Conservation (phyloP, 2,797 vertebrate genomes). For the Kryptolebias ocellatus region DNA sequence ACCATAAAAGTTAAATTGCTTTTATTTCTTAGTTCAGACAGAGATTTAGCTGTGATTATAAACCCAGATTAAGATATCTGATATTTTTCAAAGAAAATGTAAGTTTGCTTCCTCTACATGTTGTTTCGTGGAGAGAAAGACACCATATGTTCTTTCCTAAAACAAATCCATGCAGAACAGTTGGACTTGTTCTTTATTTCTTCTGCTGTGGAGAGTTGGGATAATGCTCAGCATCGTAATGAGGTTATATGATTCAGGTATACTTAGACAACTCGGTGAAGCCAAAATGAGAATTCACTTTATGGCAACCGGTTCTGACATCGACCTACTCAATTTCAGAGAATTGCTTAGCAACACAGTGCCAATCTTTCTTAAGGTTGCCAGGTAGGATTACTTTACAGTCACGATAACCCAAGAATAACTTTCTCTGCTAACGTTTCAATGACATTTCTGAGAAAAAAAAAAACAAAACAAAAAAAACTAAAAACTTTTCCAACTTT, state of each 20-base stretch:
- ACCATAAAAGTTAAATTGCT: too few species aligned
- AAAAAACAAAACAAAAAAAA: background rate
- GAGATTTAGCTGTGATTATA: too few species aligned
- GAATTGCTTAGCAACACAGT: slow-evolving; percentile 63
- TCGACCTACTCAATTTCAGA: slow-evolving; percentile 24
- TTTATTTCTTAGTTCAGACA: too few species aligned
- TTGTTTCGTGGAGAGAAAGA: slow-evolving; percentile 1
- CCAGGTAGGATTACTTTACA: slow-evolving; percentile 34
- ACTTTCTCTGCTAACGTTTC: too few species aligned
- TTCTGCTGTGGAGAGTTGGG: slow-evolving; percentile 10
- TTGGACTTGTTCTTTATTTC: slow-evolving; percentile 22
- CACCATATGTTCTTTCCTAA: background rate
- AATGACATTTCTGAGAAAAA: slow-evolving; percentile 2
- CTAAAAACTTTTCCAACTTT: background rate
- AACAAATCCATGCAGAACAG: slow-evolving; percentile 4
- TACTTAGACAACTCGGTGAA: slow-evolving; percentile 45
- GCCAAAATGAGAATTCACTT: slow-evolving; percentile 49
- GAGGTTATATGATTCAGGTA: slow-evolving; percentile 46
- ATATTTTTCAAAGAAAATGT: too few species aligned
- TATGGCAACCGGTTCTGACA: slow-evolving; percentile 35
- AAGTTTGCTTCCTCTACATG: too few species aligned
- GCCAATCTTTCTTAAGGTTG: slow-evolving; percentile 31
- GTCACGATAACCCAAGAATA: slow-evolving; percentile 14
- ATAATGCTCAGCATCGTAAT: slow-evolving; percentile 28
- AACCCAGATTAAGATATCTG: too few species aligned